Conservation (phyloP, 2,888 invertebrate genomes). For the Agrochola lota region DNA sequence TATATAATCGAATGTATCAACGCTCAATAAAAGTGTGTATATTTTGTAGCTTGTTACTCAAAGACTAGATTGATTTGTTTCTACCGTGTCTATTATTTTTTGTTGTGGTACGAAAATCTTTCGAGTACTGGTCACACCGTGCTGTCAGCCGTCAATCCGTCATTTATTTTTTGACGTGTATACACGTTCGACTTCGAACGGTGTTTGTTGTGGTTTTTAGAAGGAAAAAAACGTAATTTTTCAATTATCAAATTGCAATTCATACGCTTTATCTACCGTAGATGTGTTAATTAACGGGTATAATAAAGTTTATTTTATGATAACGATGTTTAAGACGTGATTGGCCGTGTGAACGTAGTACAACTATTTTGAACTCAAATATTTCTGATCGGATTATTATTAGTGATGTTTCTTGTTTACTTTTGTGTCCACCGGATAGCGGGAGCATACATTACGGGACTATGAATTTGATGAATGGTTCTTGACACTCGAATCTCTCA, state of each 20-base stretch:
- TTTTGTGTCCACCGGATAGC: constrained; percentile 46
- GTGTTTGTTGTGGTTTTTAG: constrained; percentile 68
- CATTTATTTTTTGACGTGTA: constrained; percentile 73
- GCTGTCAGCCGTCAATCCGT: constrained; percentile 47
- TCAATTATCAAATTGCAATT: constrained; percentile 52
- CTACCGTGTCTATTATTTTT: neutral
- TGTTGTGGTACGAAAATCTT: constrained; percentile 25
- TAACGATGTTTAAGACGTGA: constrained; percentile 20
- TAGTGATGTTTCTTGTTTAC: constrained; percentile 67
- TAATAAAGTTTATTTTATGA: constrained; percentile 31
- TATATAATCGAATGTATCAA: too few species aligned
- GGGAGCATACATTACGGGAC: constrained; percentile 33
- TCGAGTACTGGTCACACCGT: constrained; percentile 30
- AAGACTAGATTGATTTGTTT: neutral
- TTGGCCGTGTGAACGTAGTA: constrained; percentile 28
- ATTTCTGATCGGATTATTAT: constrained; percentile 40
- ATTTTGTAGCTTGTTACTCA: too few species aligned
- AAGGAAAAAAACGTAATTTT: constrained; percentile 53
- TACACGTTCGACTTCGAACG: constrained; percentile 47
- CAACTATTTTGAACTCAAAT: constrained; percentile 37
- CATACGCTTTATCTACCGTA: constrained; percentile 50
- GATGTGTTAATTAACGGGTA: constrained; percentile 39
- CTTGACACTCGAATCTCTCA: constrained; percentile 44
- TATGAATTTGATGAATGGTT: constrained; percentile 55
- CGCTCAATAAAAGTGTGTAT: too few species aligned